phyloP scores from a whole-genome alignment of 2,888 invertebrate genomes.

The Heliconius hortense region DNA sequence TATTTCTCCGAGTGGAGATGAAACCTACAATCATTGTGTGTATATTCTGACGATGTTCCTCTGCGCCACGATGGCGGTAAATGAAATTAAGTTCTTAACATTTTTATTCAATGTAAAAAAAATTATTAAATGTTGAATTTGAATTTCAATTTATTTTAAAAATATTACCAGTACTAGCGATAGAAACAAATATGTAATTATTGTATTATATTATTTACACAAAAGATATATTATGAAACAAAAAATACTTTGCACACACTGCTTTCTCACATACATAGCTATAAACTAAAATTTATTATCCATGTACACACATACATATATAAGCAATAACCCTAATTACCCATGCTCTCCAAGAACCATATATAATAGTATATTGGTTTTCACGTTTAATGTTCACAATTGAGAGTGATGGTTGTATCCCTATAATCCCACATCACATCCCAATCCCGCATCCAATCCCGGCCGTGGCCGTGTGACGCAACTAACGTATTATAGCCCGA shows the following conservation, averaged over 20 bases:
- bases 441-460: conserved; percentile 39
- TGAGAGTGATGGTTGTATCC: conserved; percentile 48
- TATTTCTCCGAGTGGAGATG: neutral
- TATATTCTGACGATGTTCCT: neutral
- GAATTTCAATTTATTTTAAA: no score
- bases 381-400: conserved; percentile 44
- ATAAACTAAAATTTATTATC: no score
- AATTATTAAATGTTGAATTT: no score
- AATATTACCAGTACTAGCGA: no score
- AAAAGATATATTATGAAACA: no score
- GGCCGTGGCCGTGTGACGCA: conserved; percentile 38
- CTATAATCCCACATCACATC: conserved; percentile 43
- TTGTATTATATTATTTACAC: no score
- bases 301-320: neutral
- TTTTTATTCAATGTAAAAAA: no score
- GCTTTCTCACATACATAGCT: no score
- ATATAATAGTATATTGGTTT: conserved; percentile 44
- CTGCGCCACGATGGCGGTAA: neutral
- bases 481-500: conserved; percentile 39
- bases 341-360: conserved; percentile 33
- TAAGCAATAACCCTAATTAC: conserved; percentile 17
- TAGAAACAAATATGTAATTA: no score
- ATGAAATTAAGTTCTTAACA: neutral
- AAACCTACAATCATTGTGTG: neutral
- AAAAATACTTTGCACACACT: no score